Evolutionary conservation across 1,140 invertebrate species (phyloP).

Genomic region (Platorchestia sp.): DNA sequence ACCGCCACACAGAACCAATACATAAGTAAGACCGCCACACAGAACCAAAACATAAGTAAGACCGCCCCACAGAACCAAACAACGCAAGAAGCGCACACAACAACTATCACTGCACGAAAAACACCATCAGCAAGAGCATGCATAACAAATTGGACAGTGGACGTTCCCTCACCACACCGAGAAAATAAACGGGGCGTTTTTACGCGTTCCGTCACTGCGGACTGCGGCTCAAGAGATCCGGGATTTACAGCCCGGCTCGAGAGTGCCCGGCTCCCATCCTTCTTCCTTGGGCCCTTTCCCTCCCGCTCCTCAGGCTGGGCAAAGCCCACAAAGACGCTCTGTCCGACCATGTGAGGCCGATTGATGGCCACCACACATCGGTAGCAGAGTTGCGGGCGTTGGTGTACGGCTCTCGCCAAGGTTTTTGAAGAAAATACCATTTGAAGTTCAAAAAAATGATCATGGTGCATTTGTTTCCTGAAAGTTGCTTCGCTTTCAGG

Average conservation of each 20-base stretch:
- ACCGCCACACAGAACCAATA: not conserved
- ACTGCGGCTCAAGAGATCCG: not conserved
- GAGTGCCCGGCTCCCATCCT: not conserved
- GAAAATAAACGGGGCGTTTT: not conserved
- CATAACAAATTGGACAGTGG: not conserved
- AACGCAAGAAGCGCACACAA: too few species aligned
- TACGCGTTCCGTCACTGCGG: not conserved
- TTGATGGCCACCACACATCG: not conserved
- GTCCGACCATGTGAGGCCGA: not conserved
- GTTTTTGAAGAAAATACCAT: not conserved
- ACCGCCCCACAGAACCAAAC: not conserved
- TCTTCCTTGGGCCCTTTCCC: not conserved
- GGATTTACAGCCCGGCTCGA: not conserved
- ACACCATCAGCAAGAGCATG: not conserved
- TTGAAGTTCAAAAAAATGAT: not conserved
- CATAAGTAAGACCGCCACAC: not conserved
- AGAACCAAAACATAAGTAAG: not conserved
- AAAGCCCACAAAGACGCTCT: constrained; percentile 13
- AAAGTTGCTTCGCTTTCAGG: too few species aligned
- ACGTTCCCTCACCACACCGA: not conserved
- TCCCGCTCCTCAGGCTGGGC: not conserved
- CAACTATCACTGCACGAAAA: not conserved
- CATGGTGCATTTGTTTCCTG: not conserved
- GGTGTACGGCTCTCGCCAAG: not conserved
- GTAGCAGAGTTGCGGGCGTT: not conserved